Base-by-base conservation (phyloP, 2,797 vertebrate genomes). In the Pseudopleuronectes americanus region DNA sequence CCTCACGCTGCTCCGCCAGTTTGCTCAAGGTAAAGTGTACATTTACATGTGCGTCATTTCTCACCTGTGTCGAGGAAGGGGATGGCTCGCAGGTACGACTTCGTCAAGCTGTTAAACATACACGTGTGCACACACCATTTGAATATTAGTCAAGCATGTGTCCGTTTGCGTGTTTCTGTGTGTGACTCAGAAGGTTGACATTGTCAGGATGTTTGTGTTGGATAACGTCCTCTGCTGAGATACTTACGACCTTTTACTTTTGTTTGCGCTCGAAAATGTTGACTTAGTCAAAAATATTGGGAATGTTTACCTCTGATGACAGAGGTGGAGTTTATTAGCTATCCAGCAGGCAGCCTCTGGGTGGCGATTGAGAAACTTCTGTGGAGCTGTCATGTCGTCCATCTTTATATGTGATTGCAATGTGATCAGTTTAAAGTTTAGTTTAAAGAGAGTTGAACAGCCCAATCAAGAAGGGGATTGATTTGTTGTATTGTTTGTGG, bases 91-190 rank as follows among this genome's bases (percentile, higher is more conserved):
- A 41, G 64, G 16, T 23, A 21, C 0, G 2, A 38, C 14, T 24
- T 45, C 61, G 21, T n/a, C 24, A 38, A 24, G 66, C 51, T 57
- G 74, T 41, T 23, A 31, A 63, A 45, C 49, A 59, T 2, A 33
- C 54, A 31, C 4, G 2, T 0, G 5, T 38, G 23, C 48, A 28
- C 38, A 70, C 28, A 41, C 22, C 2, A 53, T 59, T 45, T 58
- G 26, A 56, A 69, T 63, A 19, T 66, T 17, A 14, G 51, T 33
- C 56, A 64, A 8, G 31, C 23, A 10, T 51, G 23, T 75, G 57
- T 66, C 62, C 64, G 62, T 62, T 5, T 0, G 21, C 1, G 12
- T 58, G 57, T 79, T 74, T 81, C 58, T 65, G 43, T 57, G 49
- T 14, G 26, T 55, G 36, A 57, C 8, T 57, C 22, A 13, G 17